These are phyloP conservation scores for Apotomis betuletana DNA, from an alignment of 2,888 invertebrate genomes.

Conservation along the genomic window DNA sequence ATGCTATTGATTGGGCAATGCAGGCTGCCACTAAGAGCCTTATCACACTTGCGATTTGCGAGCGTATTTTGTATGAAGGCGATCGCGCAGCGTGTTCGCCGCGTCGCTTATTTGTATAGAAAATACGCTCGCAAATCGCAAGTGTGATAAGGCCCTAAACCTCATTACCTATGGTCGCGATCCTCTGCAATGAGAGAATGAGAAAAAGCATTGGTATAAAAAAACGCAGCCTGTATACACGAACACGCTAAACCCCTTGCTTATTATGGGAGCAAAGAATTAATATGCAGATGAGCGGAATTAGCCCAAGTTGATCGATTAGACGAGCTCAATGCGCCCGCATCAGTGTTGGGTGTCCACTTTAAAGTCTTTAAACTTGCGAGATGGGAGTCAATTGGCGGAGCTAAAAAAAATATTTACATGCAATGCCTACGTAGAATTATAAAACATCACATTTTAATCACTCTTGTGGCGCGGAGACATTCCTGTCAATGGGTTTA, in stretches of 20 bases:
- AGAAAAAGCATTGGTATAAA: not conserved
- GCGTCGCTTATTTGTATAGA: no score
- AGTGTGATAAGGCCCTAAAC: no score
- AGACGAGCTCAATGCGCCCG: constrained; percentile 68
- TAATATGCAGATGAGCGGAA: constrained; percentile 78
- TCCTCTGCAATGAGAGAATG: not conserved
- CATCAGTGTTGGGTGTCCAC: constrained; percentile 60
- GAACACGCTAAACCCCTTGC: constrained; percentile 54
- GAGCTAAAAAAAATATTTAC: not conserved
- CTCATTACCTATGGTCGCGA: no score
- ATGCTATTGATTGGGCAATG: no score
- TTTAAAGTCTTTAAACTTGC: constrained; percentile 50
- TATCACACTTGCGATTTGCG: no score
- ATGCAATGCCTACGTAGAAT: not conserved
- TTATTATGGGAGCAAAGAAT: constrained; percentile 59
- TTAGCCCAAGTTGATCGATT: constrained; percentile 76
- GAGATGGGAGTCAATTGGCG: constrained; percentile 32
- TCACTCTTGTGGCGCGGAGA: no score
- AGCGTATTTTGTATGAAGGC: no score
- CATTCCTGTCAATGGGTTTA: no score
- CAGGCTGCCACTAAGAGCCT: no score
- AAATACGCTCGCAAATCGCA: no score
- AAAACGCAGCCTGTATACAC: constrained; percentile 20
- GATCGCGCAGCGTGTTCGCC: no score
- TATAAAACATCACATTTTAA: no score